These are phyloP conservation scores for Phasia obesa DNA, from an alignment of 2,888 invertebrate genomes.

Conservation along the genomic window DNA sequence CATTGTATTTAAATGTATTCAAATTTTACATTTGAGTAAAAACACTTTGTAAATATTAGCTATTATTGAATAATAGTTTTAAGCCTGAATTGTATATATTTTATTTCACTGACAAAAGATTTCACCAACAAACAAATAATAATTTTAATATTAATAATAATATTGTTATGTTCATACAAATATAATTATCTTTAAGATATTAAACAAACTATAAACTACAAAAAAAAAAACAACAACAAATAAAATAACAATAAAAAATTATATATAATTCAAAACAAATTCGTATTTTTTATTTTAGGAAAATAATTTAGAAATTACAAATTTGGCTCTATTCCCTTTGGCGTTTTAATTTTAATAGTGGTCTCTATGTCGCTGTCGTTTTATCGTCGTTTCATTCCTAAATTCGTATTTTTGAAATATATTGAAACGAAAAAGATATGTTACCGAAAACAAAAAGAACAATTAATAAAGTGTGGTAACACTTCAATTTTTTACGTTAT, in stretches of 20 bases:
- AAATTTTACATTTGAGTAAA: constrained; percentile 7
- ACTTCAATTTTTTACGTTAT: too few species aligned
- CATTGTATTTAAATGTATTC: constrained; percentile 10
- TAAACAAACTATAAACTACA: constrained; percentile 51
- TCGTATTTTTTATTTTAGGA: neutral
- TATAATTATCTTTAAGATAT: constrained; percentile 65
- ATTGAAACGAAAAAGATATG: too few species aligned
- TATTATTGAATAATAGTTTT: constrained; percentile 55
- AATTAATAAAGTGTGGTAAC: too few species aligned
- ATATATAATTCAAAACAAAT: constrained; percentile 20
- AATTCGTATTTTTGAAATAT: too few species aligned
- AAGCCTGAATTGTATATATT: constrained; percentile 61
- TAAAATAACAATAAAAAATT: constrained; percentile 40
- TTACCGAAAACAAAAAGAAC: too few species aligned
- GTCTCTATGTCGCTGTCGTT: too few species aligned
- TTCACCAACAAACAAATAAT: constrained; percentile 21
- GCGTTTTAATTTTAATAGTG: too few species aligned
- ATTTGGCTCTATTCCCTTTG: too few species aligned
- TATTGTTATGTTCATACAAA: constrained; percentile 68
- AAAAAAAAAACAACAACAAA: constrained; percentile 51
- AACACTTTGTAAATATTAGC: constrained; percentile 44
- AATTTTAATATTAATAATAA: constrained; percentile 28
- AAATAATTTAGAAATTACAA: neutral
- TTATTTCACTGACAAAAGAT: constrained; percentile 39
- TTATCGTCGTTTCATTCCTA: too few species aligned